Evolutionary conservation across 2,888 invertebrate genomes (phyloP).

Genomic region (Strigamia transsilvanica): DNA sequence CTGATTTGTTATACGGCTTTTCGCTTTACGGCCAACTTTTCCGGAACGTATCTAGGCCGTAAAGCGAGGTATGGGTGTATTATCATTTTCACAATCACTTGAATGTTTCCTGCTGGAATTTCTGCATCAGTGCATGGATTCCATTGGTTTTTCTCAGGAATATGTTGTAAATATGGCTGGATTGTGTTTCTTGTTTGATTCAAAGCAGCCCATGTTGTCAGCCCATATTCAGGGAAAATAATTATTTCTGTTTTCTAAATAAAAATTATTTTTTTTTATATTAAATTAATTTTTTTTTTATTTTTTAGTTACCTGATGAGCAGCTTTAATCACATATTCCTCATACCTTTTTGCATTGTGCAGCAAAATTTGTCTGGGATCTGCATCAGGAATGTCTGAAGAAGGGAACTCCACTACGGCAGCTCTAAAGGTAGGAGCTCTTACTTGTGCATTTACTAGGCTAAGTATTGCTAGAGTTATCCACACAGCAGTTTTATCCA

Average conservation of each 20-base stretch:
- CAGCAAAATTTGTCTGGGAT: neutral
- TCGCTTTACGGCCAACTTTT: no score
- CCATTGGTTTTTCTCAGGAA: neutral
- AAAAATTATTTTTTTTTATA: neutral
- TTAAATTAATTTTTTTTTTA: neutral
- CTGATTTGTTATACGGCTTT: no score
- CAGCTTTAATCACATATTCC: neutral
- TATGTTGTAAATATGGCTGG: neutral
- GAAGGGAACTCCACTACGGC: neutral
- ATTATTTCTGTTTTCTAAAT: constrained; percentile 17
- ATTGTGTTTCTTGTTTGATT: neutral
- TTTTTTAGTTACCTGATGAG: neutral
- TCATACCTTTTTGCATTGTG: neutral
- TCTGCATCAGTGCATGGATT: neutral
- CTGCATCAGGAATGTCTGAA: neutral
- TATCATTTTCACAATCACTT: neutral
- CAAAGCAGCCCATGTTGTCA: neutral
- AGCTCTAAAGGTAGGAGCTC: neutral
- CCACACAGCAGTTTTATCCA: no score
- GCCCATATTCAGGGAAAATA: constrained; percentile 35
- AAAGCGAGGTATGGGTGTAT: neutral
- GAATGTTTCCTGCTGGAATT: no score
- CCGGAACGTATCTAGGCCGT: no score
- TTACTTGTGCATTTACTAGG: no score
- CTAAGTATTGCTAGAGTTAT: no score